phyloP scores from a whole-genome alignment of 1,140 invertebrate genomes.

The Rhopalosiphum padi region DNA sequence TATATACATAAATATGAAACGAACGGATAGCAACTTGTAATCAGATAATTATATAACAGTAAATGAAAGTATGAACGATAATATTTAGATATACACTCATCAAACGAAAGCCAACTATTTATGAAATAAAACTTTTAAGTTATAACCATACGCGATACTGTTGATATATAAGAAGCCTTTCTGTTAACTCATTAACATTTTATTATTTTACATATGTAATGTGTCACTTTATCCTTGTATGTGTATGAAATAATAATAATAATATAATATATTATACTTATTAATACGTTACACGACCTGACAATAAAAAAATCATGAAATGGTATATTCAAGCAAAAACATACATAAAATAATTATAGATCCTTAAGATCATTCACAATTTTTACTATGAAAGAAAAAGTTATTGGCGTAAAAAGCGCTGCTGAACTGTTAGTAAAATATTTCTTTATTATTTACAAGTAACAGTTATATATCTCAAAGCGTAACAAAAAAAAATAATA shows the following conservation, averaged over 20 bases:
- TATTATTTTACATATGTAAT: background rate
- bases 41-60: background rate
- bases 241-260: slow-evolving; percentile 28
- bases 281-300: background rate
- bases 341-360: background rate
- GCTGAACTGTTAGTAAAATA: background rate
- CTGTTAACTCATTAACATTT: background rate
- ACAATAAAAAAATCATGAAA: too few relatives aligned
- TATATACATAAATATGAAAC: background rate
- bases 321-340: background rate
- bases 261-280: background rate
- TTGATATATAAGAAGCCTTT: background rate
- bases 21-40: background rate
- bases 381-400: background rate
- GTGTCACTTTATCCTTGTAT: background rate
- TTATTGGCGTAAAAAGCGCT: background rate
- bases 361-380: background rate
- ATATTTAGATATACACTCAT: slow-evolving; percentile 1
- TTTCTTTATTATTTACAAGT: slow-evolving; percentile 15
- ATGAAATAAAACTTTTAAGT: background rate
- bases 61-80: background rate
- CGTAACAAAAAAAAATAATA: background rate
- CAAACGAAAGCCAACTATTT: background rate
- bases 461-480: background rate
- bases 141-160: background rate